These are phyloP conservation scores for Remorina albescens DNA, from an alignment of 2,797 vertebrate genomes.

Conservation along the genomic window DNA sequence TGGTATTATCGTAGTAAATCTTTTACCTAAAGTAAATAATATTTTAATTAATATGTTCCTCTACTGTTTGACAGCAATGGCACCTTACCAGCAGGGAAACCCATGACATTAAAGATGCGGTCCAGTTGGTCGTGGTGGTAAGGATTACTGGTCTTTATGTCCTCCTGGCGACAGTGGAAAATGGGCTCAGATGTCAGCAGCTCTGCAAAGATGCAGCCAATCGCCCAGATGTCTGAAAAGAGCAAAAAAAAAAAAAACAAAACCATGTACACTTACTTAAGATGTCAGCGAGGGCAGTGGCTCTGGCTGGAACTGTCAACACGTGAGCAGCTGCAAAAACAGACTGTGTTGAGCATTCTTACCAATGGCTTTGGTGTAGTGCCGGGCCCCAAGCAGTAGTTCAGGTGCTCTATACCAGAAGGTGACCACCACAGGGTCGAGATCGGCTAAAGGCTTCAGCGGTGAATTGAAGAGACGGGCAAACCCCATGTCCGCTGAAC, in stretches of 20 bases:
- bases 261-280: background rate
- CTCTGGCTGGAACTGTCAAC: background rate
- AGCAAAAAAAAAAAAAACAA: background rate
- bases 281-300: background rate
- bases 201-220: conserved; percentile 99
- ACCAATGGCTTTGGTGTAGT: conserved; percentile 99
- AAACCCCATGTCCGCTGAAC: conserved; percentile 99
- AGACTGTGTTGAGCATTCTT: conserved; percentile 63
- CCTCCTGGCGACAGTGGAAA: conserved; percentile 99
- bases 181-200: conserved; percentile 99
- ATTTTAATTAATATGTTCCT: background rate
- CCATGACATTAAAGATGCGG: conserved; percentile 99
- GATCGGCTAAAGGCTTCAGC: conserved; percentile 99
- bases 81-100: conserved; percentile 96
- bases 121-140: conserved; percentile 99
- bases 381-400: conserved; percentile 96
- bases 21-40: background rate
- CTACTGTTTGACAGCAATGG: background rate
- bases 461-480: conserved; percentile 99
- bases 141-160: conserved; percentile 99
- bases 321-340: background rate
- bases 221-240: conserved; percentile 97
- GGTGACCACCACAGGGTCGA: conserved; percentile 99
- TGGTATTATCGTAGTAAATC: background rate
- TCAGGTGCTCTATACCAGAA: conserved; percentile 99